Conservation (phyloP, 2,113 vertebrate species). For the Condylura cristata region DNA sequence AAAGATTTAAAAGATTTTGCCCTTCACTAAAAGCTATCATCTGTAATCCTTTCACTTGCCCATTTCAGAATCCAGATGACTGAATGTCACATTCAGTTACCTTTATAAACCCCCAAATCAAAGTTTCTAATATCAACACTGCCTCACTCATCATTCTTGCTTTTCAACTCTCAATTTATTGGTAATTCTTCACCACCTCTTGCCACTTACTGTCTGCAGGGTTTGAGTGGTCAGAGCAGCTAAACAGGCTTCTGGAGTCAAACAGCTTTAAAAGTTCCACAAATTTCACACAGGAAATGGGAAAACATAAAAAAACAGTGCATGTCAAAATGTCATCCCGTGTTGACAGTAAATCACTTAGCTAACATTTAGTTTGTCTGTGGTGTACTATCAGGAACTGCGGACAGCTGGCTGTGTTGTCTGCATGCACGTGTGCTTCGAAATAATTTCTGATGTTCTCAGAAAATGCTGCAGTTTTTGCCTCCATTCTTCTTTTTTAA, state of each 20-base stretch:
- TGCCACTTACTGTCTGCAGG: conserved; percentile 62
- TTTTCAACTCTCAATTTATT: conserved; percentile 64
- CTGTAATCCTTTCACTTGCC: conserved; percentile 71
- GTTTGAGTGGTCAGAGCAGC: conserved; percentile 42
- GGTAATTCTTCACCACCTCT: conserved; percentile 67
- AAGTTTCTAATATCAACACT: conserved; percentile 75
- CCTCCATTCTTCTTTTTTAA: conserved; percentile 76
- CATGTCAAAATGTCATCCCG: conserved; percentile 71
- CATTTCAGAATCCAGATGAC: conserved; percentile 73
- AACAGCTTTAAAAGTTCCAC: conserved; percentile 71
- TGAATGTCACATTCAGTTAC: conserved; percentile 76
- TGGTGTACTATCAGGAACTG: conserved; percentile 5
- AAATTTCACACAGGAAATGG: conserved; percentile 69
- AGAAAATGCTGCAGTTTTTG: conserved; percentile 61
- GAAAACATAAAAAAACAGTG: conserved; percentile 65
- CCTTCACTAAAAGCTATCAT: conserved; percentile 77
- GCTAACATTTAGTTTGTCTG: conserved; percentile 61
- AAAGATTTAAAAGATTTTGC: conserved; percentile 81
- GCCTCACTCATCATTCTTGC: conserved; percentile 70
- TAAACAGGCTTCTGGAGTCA: conserved; percentile 51
- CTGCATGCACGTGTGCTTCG: background rate
- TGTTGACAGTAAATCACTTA: conserved; percentile 71
- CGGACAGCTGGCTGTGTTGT: conserved; percentile 9
- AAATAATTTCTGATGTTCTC: conserved; percentile 64
- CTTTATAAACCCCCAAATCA: conserved; percentile 78